A percentile compares a stretch with the other conserved stretches of the same genome.
Conservation (phyloP, 1,140 invertebrate species). For the Dermatophagoides farinae region DNA sequence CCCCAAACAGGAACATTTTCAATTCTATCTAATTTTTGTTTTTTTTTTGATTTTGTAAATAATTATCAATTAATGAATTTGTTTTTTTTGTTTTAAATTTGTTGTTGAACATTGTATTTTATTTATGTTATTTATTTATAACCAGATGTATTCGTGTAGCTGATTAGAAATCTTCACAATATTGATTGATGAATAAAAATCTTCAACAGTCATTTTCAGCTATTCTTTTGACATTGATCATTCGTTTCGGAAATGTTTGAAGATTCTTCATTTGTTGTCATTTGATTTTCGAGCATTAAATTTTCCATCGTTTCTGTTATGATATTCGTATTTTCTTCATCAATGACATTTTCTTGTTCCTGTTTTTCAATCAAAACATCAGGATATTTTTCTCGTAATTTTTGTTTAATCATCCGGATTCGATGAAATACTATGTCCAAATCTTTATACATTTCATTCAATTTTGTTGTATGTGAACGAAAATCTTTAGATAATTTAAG, state of each 20-base stretch:
- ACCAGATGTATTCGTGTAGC: background rate
- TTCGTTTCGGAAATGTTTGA: background rate
- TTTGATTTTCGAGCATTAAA: background rate
- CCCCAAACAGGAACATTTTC: background rate
- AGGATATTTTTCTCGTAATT: constrained; percentile 61
- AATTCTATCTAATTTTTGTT: background rate
- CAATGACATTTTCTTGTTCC: background rate
- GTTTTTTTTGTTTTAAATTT: background rate
- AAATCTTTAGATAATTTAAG: constrained; percentile 62
- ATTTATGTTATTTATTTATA: background rate
- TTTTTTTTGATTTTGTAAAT: background rate
- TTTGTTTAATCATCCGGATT: constrained; percentile 49
- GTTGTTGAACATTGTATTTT: background rate
- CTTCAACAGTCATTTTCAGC: too few relatives aligned
- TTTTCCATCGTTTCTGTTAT: background rate
- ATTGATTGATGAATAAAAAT: too few relatives aligned
- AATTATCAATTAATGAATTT: background rate
- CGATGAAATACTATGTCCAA: constrained; percentile 37
- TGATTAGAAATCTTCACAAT: too few relatives aligned
- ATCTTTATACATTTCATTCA: constrained; percentile 39
- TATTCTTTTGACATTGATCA: background rate
- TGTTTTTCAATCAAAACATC: constrained; percentile 31
- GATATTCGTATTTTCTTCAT: background rate
- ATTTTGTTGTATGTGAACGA: constrained; percentile 65
- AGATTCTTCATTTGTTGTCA: background rate